Evolutionary conservation across 2,113 vertebrate genomes (phyloP), one percentile per base, ranked within the genome.

Genomic region (Nesospiza acunhae): DNA sequence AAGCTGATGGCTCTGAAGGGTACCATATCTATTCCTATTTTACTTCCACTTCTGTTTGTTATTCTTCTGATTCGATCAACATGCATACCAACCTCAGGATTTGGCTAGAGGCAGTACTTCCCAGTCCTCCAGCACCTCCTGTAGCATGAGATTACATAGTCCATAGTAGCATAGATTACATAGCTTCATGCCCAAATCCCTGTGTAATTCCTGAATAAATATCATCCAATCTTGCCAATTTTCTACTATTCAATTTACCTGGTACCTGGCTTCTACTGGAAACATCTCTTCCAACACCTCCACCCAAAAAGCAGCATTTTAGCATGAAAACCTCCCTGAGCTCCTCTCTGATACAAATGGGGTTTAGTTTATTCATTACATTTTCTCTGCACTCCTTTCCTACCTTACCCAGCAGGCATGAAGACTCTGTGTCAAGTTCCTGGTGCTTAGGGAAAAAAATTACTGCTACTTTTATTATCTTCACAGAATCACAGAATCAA

Each of bases 41-140:
- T 20, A 21, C 26, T n/a, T 2, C 1, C 14, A 50, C 5, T 55
- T 37, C 5, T 15, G 15, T 60, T 69, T 56, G 9, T 60, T 73
- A 41, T 49, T 77, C 24, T 62, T 87, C 16, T 6, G 8, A 59
- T 87, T 67, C 53, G 30, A 63, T 72, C 42, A 55, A 67, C 15
- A 31, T 4, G 4, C 0, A 0, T 11, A 33, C 9, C 0, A 4
- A n/a, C 27, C 7, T 74, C 24, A 53, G 18, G 31, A 47, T 92
- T 84, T 4, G 7, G 44, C 41, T 47, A 56, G 14, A 50, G 35
- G 27, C 1, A 0, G 46, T 30, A 31, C 16, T 15, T 3, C 5
- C 19, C 2, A 3, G 58, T n/a, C 30, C 39, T 41, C 39, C 35
- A 70, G 6, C 0, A 2, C 12, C 2, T 2, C 24, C 67, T 20